These are phyloP conservation scores for Phocides pigmalion DNA, from an alignment of 1,140 invertebrate species.

Conservation along the genomic window DNA sequence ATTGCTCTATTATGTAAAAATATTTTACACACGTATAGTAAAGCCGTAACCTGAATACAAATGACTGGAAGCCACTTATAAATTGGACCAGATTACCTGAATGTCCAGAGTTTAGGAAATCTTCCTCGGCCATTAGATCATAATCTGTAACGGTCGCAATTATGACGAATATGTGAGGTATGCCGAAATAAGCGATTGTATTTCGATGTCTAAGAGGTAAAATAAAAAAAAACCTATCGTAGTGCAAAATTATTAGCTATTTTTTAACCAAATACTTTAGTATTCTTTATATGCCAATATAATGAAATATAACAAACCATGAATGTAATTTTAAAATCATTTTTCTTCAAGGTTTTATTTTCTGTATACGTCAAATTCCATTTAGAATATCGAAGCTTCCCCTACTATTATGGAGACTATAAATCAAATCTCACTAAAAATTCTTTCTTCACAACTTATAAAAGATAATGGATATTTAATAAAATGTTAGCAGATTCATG, in stretches of 20 bases:
- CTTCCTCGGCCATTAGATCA: background rate
- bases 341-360: too few relatives aligned
- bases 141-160: conserved; percentile 9
- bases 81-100: conserved; percentile 19
- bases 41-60: conserved; percentile 44
- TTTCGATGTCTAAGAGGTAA: too few relatives aligned
- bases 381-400: too few relatives aligned
- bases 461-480: conserved; percentile 13
- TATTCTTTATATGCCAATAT: too few relatives aligned
- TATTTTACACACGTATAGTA: conserved; percentile 28
- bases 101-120: conserved; percentile 9
- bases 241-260: too few relatives aligned
- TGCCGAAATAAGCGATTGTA: background rate
- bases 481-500: conserved; percentile 1
- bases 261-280: too few relatives aligned
- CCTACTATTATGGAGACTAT: too few relatives aligned
- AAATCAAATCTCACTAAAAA: too few relatives aligned
- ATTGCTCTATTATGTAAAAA: conserved; percentile 42
- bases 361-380: too few relatives aligned
- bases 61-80: conserved; percentile 21
- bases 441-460: background rate
- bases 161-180: conserved; percentile 3
- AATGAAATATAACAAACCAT: too few relatives aligned
- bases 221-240: too few relatives aligned
- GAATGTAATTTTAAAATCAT: too few relatives aligned